Conservation (phyloP, 2,113 vertebrate species). For the Ciconia boyciana region DNA sequence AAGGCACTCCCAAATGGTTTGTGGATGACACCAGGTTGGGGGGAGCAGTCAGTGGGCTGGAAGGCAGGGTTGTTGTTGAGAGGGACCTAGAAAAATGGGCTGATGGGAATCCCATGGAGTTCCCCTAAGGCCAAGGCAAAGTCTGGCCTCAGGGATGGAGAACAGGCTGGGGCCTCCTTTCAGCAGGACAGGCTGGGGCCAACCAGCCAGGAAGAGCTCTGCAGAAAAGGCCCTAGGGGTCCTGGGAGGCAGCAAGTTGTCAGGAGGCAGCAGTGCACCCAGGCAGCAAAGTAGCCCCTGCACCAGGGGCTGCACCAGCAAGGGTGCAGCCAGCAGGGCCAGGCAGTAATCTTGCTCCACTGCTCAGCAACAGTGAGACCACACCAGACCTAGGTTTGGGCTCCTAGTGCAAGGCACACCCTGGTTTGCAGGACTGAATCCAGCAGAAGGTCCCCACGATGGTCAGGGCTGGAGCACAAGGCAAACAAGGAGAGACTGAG, state of each 20-base stretch:
- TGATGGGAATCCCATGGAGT: not conserved
- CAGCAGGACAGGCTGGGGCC: not conserved
- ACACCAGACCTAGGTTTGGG: not conserved
- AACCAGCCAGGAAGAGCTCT: not conserved
- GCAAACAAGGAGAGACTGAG: not conserved
- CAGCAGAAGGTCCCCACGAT: not conserved
- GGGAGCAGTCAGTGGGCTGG: not conserved
- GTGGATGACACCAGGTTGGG: not conserved
- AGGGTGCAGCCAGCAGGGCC: accelerated
- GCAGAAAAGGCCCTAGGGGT: not conserved
- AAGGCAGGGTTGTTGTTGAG: not conserved
- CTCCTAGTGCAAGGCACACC: not conserved
- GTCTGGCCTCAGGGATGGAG: not conserved
- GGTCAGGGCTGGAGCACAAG: not conserved
- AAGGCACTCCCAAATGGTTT: not conserved
- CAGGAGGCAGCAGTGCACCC: not conserved
- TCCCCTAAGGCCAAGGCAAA: not conserved
- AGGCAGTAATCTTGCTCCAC: accelerated
- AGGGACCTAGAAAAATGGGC: not conserved
- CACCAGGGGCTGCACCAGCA: not conserved
- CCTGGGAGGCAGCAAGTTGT: not conserved
- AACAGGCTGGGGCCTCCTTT: not conserved
- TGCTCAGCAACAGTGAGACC: not conserved
- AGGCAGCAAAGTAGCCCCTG: not conserved
- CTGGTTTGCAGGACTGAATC: not conserved